Evolutionary conservation across 2,888 invertebrate species (phyloP), one percentile per base, ranked within the genome.

Genomic region (Nomada ferruginata): DNA sequence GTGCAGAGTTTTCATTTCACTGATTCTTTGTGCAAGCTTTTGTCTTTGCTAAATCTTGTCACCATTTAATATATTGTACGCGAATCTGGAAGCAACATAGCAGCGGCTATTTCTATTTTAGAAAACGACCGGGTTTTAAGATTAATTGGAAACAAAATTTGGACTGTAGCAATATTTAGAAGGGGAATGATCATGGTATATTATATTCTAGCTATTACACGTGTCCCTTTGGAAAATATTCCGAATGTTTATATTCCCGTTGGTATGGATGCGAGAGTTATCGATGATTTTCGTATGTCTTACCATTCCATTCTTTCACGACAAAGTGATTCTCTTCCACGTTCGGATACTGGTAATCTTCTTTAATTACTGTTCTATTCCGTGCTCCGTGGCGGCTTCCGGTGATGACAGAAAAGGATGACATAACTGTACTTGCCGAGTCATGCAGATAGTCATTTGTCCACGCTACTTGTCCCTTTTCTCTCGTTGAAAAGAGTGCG

Each of bases 351-450:
- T 79, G 60, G 74, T 60, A 82, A 82, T 79, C 52, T 69, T 74
- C 26, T 65, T 76, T 74, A 81, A 81, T 81, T 86, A 84, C 77
- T 66, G 23, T 42, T 23, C 11, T 59, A 75, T 81, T 53, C 36
- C 15, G 18, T 61, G 23, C 52, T 50, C 47, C 52, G 0, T 26
- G n/a, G 18, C 26, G 59, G 76, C 61, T 80, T 84, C 76, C 76
- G 69, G 57, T 52, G 60, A 66, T 42, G 44, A 72, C 66, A 59
- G 60, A 75, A 61, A 50, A 77, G 64, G 66, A 80, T 78, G 79
- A 84, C 69, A 72, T 84, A 86, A 86, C 84, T 82, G 80, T 86
- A 80, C 42, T 42, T 23, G 15, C 55, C 20, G 44, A 68, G 64
- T 26, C 55, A 47, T 29, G 59, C 9, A 36, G 47, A 79, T 23